Evolutionary conservation across 37 sponge, comb jelly and placozoan species (phyloP).

Genomic region (Agelas oroides): DNA sequence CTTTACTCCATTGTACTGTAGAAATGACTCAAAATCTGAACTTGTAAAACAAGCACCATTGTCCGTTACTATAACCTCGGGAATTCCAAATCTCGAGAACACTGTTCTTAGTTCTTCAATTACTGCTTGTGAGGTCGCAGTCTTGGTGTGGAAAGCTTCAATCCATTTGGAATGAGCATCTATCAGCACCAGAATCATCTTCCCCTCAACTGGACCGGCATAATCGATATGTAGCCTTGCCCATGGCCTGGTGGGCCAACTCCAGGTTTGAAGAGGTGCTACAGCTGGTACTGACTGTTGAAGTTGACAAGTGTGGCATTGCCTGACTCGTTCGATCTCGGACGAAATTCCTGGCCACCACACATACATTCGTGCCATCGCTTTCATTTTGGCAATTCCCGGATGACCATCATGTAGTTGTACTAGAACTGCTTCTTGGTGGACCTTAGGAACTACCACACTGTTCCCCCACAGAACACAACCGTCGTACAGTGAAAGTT

Average conservation of each 20-base stretch:
- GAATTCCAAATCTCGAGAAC: slow-evolving; percentile 1
- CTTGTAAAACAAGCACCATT: slow-evolving; percentile 21
- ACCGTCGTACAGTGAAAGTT: neutral
- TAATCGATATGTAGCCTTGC: slow-evolving; percentile 13
- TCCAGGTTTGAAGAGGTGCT: neutral
- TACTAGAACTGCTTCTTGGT: too few relatives aligned
- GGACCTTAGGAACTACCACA: too few relatives aligned
- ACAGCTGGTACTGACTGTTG: neutral
- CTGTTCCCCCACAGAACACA: neutral
- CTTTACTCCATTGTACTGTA: neutral
- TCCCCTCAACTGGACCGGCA: neutral
- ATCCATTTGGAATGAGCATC: slow-evolving; percentile 10
- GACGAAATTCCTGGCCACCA: too few relatives aligned
- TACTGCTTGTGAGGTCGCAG: neutral
- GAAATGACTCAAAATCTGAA: slow-evolving; percentile 2
- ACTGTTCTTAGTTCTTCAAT: neutral
- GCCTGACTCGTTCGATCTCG: neutral
- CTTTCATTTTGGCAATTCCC: too few relatives aligned
- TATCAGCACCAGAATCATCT: slow-evolving; percentile 13
- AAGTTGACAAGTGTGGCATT: neutral
- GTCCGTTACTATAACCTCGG: neutral
- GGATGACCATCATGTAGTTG: too few relatives aligned
- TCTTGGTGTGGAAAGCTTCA: neutral
- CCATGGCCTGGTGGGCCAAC: slow-evolving; percentile 18
- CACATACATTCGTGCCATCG: too few relatives aligned